Evolutionary conservation across 2,888 invertebrate species (phyloP), one percentile per base, ranked within the genome.

Genomic region (Nebria salina): DNA sequence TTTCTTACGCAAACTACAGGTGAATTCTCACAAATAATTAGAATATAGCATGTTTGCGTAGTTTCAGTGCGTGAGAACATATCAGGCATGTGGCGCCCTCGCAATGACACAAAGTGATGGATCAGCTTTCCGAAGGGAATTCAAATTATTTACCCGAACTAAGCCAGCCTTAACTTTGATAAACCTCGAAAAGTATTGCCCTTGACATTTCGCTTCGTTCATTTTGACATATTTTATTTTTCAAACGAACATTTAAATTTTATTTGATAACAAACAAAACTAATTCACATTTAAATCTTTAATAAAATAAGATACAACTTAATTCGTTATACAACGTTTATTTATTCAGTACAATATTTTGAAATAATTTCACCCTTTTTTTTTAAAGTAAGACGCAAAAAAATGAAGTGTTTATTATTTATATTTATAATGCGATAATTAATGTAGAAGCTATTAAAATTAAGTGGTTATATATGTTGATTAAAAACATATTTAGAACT

Each of bases 1-100:
- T 13, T 6, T 8, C 70, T 15, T 20, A 34, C 34, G 70, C 70
- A 11, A 25, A 70, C 20, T 70, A 70, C 70, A 26, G 70, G 70
- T 70, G 70, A 70, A 15, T 70, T 70, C 70, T 70, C 73, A 7
- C 73, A 5, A 34, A 43, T 73, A 73, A 73, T 73, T 73, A 43
- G 73, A 73, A 73, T 73, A 73, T 73, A 34, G 73, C 73, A 73
- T 73, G 73, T 9, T 9, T 15, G 68, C 0, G 13, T 41, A 7
- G 41, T 41, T 43, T 11, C 41, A 26, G 15, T 42, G 43, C 41
- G 41, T 13, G 42, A 41, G 42, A 15, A 25, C 72, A 34, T 34
- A 13, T 70, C 26, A 20, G 20, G 70, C 26, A 34, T 11, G 70
- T 11, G 9, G 43, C 20, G 15, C 41, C 26, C 73, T 42, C 73